Evolutionary conservation across 2,113 vertebrate species (phyloP).

Genomic region (Climacteris rufus): DNA sequence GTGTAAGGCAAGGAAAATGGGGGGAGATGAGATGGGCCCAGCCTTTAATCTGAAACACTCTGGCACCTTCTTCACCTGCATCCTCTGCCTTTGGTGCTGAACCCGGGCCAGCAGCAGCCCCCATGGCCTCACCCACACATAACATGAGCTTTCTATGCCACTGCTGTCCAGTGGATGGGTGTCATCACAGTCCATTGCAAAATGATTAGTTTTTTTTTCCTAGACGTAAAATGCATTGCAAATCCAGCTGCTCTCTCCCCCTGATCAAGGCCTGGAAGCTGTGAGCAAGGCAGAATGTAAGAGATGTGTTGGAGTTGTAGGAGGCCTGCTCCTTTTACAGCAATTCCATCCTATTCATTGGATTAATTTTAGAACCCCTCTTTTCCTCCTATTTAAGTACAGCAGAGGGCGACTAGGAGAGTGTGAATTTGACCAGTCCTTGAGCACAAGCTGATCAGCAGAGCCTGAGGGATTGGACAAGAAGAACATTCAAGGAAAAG

Average conservation of each 20-base stretch:
- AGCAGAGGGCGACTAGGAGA: background rate
- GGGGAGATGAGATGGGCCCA: background rate
- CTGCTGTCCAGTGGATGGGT: fast-evolving
- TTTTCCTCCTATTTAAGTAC: background rate
- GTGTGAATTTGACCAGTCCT: background rate
- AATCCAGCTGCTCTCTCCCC: background rate
- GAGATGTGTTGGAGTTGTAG: background rate
- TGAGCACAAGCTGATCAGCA: background rate
- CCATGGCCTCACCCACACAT: background rate
- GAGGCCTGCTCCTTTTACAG: background rate
- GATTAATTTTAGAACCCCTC: background rate
- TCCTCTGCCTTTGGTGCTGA: background rate
- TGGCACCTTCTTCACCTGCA: background rate
- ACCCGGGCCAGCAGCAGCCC: background rate
- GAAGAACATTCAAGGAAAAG: background rate
- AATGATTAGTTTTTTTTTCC: background rate
- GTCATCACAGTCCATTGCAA: background rate
- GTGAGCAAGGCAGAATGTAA: background rate
- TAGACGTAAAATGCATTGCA: background rate
- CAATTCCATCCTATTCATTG: background rate
- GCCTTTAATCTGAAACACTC: background rate
- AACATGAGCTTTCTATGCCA: background rate
- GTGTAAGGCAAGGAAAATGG: background rate
- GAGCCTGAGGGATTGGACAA: background rate
- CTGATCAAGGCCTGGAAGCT: background rate